Base-by-base conservation (phyloP, 1,140 invertebrate genomes). In the Paramacrobiotus metropolitanus region DNA sequence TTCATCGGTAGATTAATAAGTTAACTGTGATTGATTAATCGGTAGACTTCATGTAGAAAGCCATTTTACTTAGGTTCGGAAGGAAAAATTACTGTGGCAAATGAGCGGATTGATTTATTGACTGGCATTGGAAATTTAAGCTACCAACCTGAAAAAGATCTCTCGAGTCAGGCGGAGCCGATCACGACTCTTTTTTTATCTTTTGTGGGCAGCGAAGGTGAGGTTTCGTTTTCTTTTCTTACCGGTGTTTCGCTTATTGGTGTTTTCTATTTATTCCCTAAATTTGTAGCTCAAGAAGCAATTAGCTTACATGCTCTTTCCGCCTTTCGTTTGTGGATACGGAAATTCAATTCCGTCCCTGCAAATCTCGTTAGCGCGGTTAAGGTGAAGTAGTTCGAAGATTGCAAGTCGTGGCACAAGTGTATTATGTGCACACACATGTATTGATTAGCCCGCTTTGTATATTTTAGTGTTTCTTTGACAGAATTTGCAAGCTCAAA, bases 101-200 rank as follows among this genome's bases (percentile, higher is more conserved):
- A 84, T 61, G 86, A 93, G 68, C 86, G 91, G 72, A 82, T 90
- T 15, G 84, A 83, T 62, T 81, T 94, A n/a, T 72, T 94, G n/a
- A 61, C 67, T 30, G 87, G 83, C 29, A 82, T 87, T 61, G 85
- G 87, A 29, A 82, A 82, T 68, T 75, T 91, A 30, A 86, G 83
- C 68, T 78, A 79, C 61, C 83, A 89, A 68, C 75, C 76, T 9
- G 4, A 28, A 24, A 75, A 79, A 59, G 69, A 80, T 0, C 61
- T 74, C 29, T 73, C 78, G 63, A 71, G 75, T 63, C 72, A 91
- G 61, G 79, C 82, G 59, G 72, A 77, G 59, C 76, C 73, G 30
- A 81, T 82, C 2, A 75, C 79, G 1, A 76, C 81, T 34, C 77
- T 83, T 62, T 84, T 88, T 68, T 75, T 84, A 20, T 83, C 85